Evolutionary conservation across 1,140 invertebrate genomes (phyloP).

Genomic region (Trichomalopsis sarcophagae): DNA sequence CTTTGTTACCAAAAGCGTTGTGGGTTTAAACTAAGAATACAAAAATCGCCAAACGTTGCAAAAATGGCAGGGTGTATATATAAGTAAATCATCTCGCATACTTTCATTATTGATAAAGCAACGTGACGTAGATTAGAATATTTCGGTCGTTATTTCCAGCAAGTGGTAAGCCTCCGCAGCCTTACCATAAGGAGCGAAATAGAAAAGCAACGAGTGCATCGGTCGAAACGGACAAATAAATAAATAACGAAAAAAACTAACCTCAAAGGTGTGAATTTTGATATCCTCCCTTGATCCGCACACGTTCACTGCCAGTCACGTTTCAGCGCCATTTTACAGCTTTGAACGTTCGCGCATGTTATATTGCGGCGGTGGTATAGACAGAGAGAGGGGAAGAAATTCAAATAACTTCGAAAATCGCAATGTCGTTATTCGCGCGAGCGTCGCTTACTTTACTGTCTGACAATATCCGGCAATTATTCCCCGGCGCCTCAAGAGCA

Average conservation of each 20-base stretch:
- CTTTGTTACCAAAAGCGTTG: background rate
- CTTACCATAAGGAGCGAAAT: background rate
- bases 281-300: slow-evolving; percentile 29
- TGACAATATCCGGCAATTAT: background rate
- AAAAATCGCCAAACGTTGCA: slow-evolving; percentile 30
- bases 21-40: background rate
- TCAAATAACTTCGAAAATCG: slow-evolving; percentile 26
- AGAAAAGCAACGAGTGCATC: background rate
- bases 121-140: background rate
- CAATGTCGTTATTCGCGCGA: slow-evolving; percentile 16
- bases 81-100: background rate
- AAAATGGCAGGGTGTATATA: slow-evolving; percentile 25
- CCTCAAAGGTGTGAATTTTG: slow-evolving; percentile 51
- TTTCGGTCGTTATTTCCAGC: background rate
- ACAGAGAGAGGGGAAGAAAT: slow-evolving; percentile 17
- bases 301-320: slow-evolving; percentile 51
- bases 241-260: slow-evolving; percentile 42
- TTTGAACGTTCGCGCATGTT: slow-evolving; percentile 52
- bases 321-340: slow-evolving; percentile 54
- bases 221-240: slow-evolving; percentile 15
- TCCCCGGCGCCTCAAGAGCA: background rate
- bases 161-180: background rate
- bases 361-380: slow-evolving; percentile 12
- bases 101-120: slow-evolving; percentile 37
- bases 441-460: background rate